Percentiles rank a stretch among this genome's conserved stretches.
phyloP scores from a whole-genome alignment of 2,113 vertebrate genomes.

The Hyaena hyaena region DNA sequence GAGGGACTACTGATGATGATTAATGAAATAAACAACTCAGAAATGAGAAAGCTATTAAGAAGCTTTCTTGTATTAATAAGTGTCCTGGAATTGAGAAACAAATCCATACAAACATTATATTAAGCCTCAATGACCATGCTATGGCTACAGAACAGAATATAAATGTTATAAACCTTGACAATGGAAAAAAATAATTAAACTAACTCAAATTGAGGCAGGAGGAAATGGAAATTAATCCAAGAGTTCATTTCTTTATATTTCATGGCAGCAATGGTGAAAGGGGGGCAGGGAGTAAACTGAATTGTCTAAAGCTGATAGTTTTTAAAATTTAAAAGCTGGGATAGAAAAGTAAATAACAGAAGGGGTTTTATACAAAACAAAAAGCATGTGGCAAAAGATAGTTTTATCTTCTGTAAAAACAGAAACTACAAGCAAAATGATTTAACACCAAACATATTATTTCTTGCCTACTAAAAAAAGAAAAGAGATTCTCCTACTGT shows the following conservation, averaged over 20 bases:
- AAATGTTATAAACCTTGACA: background rate
- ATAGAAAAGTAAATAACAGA: background rate
- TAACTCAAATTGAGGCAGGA: background rate
- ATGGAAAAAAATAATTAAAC: slow-evolving; percentile 21
- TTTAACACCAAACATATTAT: background rate
- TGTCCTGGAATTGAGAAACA: background rate
- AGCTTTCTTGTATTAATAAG: background rate
- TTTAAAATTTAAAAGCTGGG: background rate
- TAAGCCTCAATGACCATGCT: background rate
- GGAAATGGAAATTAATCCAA: background rate
- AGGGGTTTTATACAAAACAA: background rate
- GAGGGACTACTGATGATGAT: too few species aligned
- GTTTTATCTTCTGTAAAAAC: background rate
- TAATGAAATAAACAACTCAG: background rate
- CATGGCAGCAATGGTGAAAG: background rate
- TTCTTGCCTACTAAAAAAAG: background rate
- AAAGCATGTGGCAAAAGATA: background rate
- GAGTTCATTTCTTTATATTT: background rate
- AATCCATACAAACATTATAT: background rate
- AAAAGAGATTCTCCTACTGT: background rate
- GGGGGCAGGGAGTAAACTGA: background rate
- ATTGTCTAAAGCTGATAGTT: background rate
- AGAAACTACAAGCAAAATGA: background rate
- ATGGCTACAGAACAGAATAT: background rate
- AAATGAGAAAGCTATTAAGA: background rate